A percentile compares a stretch with the other conserved stretches of the same genome.
Conservation (phyloP, 2,113 vertebrate species). For the Tachuris rubrigastra region DNA sequence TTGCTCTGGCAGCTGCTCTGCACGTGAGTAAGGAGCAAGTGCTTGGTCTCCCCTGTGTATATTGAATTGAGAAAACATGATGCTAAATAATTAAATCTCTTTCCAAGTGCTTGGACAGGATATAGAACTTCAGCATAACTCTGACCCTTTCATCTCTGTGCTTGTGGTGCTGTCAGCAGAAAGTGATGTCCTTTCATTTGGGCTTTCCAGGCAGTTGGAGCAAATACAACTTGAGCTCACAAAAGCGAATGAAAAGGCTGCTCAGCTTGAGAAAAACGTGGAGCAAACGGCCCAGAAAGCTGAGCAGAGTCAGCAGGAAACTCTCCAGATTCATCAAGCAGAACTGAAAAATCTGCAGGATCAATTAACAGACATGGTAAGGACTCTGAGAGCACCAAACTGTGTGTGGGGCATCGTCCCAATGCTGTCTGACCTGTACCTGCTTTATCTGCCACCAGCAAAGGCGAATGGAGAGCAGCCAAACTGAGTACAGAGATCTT, state of each 20-base stretch:
- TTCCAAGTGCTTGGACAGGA: not conserved
- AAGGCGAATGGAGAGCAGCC: constrained; percentile 64
- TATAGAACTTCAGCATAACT: not conserved
- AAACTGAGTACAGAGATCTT: constrained; percentile 75
- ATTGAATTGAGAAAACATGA: not conserved
- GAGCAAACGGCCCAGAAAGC: constrained; percentile 76
- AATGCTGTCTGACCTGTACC: not conserved
- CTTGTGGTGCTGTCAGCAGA: constrained; percentile 1
- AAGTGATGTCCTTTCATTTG: constrained; percentile 12
- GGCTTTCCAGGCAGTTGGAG: constrained; percentile 81
- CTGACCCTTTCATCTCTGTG: not conserved
- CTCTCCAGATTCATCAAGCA: constrained; percentile 70
- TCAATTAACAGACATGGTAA: constrained; percentile 83
- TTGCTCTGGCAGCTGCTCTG: not conserved
- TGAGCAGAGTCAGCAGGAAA: constrained; percentile 78
- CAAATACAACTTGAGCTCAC: constrained; percentile 84
- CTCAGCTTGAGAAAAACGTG: constrained; percentile 76
- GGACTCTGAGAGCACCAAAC: not conserved
- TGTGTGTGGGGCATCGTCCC: accelerated
- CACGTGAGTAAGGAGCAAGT: not conserved
- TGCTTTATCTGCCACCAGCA: constrained; percentile 58
- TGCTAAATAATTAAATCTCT: not conserved
- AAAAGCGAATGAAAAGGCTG: constrained; percentile 81
- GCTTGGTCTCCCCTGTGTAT: not conserved
- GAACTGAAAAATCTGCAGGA: constrained; percentile 78